These are phyloP conservation scores for Laterallus jamaicensis DNA, from an alignment of 2,113 vertebrate genomes.

Conservation along the genomic window DNA sequence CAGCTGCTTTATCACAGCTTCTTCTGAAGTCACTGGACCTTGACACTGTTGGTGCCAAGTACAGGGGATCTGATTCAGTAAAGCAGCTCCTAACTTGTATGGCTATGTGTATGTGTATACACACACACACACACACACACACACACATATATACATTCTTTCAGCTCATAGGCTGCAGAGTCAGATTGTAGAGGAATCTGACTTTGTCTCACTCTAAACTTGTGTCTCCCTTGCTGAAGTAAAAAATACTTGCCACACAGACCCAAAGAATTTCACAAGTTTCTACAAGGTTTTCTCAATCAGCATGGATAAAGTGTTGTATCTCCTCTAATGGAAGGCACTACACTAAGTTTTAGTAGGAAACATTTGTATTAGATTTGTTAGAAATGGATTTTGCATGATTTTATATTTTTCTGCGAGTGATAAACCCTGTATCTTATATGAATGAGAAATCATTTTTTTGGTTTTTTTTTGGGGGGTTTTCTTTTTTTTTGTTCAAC, in stretches of 20 bases:
- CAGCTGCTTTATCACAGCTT: not conserved
- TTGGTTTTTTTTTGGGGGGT: not conserved
- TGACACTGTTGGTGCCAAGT: not conserved
- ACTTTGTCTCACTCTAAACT: not conserved
- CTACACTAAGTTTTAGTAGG: not conserved
- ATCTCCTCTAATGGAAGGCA: not conserved
- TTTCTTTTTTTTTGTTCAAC: not conserved
- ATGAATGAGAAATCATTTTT: not conserved
- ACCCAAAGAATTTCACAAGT: not conserved
- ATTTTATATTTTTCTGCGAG: not conserved
- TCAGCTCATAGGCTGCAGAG: not conserved
- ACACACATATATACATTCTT: not conserved
- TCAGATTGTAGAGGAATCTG: not conserved
- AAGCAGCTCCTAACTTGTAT: not conserved
- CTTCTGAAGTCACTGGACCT: not conserved
- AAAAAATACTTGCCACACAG: not conserved
- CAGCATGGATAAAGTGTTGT: not conserved
- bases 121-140: too few relatives aligned
- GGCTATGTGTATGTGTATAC: too few relatives aligned
- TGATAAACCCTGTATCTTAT: not conserved
- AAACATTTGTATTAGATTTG: not conserved
- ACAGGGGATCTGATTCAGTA: not conserved
- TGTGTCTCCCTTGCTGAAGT: not conserved
- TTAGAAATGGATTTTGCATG: not conserved
- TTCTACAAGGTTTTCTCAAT: not conserved